Evolutionary conservation across 1,140 invertebrate species (phyloP).

Genomic region (Dendrolimus punctatus): DNA sequence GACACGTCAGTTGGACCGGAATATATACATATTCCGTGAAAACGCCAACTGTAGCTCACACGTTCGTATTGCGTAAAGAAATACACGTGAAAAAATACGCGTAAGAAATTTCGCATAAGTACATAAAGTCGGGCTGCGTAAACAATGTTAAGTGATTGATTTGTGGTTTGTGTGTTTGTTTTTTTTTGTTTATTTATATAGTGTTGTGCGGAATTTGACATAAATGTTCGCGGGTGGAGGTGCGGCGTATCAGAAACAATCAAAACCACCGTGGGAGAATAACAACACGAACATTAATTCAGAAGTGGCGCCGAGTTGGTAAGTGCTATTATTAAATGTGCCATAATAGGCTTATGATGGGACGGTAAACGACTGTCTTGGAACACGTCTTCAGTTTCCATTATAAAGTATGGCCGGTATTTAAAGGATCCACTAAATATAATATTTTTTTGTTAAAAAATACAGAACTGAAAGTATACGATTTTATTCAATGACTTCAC

Average conservation of each 20-base stretch:
- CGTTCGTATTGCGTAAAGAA: constrained; percentile 24
- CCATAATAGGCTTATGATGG: background rate
- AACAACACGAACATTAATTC: constrained; percentile 23
- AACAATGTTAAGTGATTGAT: constrained; percentile 7
- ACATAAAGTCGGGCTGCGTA: constrained; percentile 14
- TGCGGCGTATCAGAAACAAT: constrained; percentile 58
- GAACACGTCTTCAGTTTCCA: background rate
- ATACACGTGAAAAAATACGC: constrained; percentile 9
- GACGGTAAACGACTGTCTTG: background rate
- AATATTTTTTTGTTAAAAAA: no score
- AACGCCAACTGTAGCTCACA: constrained; percentile 9
- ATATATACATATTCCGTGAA: constrained; percentile 43
- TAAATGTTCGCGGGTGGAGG: constrained; percentile 57
- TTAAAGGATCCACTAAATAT: no score
- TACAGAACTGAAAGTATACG: no score
- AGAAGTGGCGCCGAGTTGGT: constrained; percentile 46
- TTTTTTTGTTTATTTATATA: constrained; percentile 12
- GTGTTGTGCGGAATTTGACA: background rate
- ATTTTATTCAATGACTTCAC: no score
- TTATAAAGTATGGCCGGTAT: background rate
- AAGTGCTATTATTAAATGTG: constrained; percentile 18
- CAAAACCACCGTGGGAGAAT: constrained; percentile 60
- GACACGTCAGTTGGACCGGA: constrained; percentile 39
- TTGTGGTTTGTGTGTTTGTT: constrained; percentile 15
- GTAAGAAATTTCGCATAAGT: background rate